phyloP scores from a whole-genome alignment of 2,888 invertebrate species.

The Xanthia togata region DNA sequence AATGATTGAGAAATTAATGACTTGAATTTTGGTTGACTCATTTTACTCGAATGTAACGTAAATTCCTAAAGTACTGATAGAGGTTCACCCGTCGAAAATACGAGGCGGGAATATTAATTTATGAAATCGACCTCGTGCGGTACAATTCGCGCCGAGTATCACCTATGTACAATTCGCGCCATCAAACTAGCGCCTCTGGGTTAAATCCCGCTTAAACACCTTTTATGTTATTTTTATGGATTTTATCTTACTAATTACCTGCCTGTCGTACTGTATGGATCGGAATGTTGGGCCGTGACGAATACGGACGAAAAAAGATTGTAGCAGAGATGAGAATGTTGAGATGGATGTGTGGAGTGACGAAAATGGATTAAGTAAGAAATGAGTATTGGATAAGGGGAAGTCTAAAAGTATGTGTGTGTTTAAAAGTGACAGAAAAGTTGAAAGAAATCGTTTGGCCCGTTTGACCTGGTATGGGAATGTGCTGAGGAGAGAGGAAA shows the following conservation, averaged over 20 bases:
- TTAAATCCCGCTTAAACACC: neutral
- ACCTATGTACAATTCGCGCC: neutral
- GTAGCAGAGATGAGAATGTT: too few species aligned
- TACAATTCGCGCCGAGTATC: neutral
- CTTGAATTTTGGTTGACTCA: slow-evolving; percentile 7
- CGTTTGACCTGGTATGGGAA: too few species aligned
- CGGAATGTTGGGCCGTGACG: too few species aligned
- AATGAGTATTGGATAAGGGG: too few species aligned
- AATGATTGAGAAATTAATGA: slow-evolving; percentile 8
- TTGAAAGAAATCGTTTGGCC: too few species aligned
- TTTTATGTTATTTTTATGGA: neutral
- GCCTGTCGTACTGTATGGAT: too few species aligned
- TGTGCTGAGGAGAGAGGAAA: too few species aligned
- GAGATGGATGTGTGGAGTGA: too few species aligned
- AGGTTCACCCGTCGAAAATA: neutral
- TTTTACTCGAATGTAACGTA: slow-evolving; percentile 5
- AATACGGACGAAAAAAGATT: too few species aligned
- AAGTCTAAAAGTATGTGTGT: too few species aligned
- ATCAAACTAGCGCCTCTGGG: neutral
- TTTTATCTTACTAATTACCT: neutral
- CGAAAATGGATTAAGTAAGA: too few species aligned
- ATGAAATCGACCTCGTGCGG: neutral
- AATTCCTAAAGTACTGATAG: neutral
- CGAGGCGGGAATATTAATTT: neutral
- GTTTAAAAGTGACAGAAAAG: too few species aligned